phyloP scores from a whole-genome alignment of 2,113 vertebrate genomes.

The Solea senegalensis region DNA sequence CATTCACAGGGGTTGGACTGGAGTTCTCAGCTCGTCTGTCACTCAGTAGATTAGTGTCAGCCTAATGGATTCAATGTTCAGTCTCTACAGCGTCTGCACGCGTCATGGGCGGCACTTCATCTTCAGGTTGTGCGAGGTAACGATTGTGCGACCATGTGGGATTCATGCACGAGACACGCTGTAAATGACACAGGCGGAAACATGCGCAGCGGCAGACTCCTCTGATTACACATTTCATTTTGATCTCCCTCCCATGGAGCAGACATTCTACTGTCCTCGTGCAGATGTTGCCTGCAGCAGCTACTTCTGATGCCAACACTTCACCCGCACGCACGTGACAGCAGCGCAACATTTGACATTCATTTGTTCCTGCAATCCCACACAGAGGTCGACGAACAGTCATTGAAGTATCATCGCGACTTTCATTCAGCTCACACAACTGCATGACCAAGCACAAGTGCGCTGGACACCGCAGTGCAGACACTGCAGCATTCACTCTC shows the following conservation, averaged over 20 bases:
- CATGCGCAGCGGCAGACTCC: not conserved
- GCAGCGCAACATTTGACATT: conserved; percentile 52
- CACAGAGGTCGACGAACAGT: not conserved
- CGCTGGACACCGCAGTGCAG: conserved; percentile 60
- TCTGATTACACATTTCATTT: not conserved
- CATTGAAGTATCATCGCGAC: not conserved
- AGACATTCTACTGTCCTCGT: not conserved
- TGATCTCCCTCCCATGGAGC: not conserved
- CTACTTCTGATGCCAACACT: not conserved
- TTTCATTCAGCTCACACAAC: not conserved
- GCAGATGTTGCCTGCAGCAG: conserved; percentile 8
- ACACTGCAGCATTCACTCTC: conserved; percentile 74
- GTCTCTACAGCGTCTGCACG: not conserved
- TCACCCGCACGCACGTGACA: not conserved
- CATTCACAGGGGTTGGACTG: not conserved
- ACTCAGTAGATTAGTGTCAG: conserved; percentile 35
- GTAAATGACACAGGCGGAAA: not conserved
- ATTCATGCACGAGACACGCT: not conserved
- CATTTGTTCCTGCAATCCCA: conserved; percentile 18
- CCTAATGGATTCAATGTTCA: conserved; percentile 20
- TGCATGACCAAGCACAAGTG: conserved; percentile 73
- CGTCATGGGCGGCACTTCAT: conserved; percentile 17
- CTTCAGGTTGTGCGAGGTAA: conserved; percentile 14
- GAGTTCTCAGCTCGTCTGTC: conserved; percentile 10
- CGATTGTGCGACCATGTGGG: conserved; percentile 1